Base-by-base conservation (phyloP, 2,113 vertebrate genomes). In the Mellivora capensis region DNA sequence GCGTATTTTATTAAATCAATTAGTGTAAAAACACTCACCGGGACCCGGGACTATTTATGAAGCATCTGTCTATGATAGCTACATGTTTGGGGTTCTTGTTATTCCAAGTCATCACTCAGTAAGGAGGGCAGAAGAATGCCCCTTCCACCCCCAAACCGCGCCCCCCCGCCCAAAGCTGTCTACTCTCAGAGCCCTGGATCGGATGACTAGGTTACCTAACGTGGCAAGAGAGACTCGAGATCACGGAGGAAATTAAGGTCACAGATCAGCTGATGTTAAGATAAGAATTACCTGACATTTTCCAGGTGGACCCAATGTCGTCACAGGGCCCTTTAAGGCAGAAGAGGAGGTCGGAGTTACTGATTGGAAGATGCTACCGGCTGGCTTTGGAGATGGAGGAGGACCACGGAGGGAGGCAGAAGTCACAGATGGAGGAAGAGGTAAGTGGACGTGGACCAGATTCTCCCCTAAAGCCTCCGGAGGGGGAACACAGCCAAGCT, bases 151-250 rank as follows among this genome's bases (percentile, higher is more conserved):
- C 62, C 62, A 34, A 12, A 0, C 25, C n/a, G 3, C n/a, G 4
- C 14, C 34, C 29, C 6, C 29, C 13, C 2, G 13, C 29, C 15
- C 61, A 31, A 83, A 84, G 17, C 17, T 25, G 18, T 10, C 71
- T 2, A 7, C 3, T 11, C 4, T 1, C n/a, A 3, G 27, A 37
- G 23, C 11, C 31, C 3, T 0, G 9, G 27, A 25, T 23, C 37
- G 21, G 72, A 27, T 31, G 18, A 89, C 2, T 39, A 11, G 42
- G 69, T 37, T 20, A 27, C n/a, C n/a, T 83, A 74, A 15, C 0
- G 12, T 10, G 29, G 69, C 6, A 23, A 77, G 57, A 4, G 57
- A 42, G 44, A 52, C 17, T 76, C 52, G 34, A 27, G 42, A 10
- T 42, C 47, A 31, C 18, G 11, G 49, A 12, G 25, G 47, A 47